phyloP scores from a whole-genome alignment of 2,797 vertebrate genomes.

The Sebastes jordani region DNA sequence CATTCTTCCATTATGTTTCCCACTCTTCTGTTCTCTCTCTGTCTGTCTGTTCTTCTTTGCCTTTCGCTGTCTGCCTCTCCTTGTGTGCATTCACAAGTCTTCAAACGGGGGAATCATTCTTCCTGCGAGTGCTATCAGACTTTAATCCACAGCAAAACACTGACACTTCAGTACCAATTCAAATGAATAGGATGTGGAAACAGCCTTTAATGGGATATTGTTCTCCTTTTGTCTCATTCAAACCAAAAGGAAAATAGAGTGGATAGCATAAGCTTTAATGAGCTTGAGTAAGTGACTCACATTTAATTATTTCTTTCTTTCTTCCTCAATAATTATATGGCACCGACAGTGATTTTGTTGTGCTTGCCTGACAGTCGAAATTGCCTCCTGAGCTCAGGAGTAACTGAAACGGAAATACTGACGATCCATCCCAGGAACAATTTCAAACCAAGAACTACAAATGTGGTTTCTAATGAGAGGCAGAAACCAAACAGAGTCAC shows the following conservation, averaged over 20 bases:
- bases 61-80: conserved; percentile 50
- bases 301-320: conserved; percentile 79
- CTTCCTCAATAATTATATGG: conserved; percentile 68
- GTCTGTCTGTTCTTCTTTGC: conserved; percentile 46
- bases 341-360: conserved; percentile 67
- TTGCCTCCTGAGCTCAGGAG: conserved; percentile 56
- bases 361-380: conserved; percentile 63
- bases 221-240: conserved; percentile 80
- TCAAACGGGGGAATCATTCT: conserved; percentile 77
- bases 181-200: conserved; percentile 76
- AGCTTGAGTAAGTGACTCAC: conserved; percentile 81
- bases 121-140: conserved; percentile 80
- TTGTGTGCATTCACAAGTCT: conserved; percentile 69
- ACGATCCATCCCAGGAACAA: conserved; percentile 7
- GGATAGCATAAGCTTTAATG: conserved; percentile 81
- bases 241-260: conserved; percentile 82
- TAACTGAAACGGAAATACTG: conserved; percentile 36
- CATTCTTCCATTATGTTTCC: conserved; percentile 66
- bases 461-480: conserved; percentile 18
- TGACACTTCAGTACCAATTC: conserved; percentile 74
- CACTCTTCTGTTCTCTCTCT: conserved; percentile 52
- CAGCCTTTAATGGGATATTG: conserved; percentile 84
- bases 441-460: conserved; percentile 16
- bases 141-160: conserved; percentile 83
- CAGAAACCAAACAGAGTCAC: not conserved